phyloP scores from a whole-genome alignment of 1,140 invertebrate genomes.

The Aradophagus sp. region DNA sequence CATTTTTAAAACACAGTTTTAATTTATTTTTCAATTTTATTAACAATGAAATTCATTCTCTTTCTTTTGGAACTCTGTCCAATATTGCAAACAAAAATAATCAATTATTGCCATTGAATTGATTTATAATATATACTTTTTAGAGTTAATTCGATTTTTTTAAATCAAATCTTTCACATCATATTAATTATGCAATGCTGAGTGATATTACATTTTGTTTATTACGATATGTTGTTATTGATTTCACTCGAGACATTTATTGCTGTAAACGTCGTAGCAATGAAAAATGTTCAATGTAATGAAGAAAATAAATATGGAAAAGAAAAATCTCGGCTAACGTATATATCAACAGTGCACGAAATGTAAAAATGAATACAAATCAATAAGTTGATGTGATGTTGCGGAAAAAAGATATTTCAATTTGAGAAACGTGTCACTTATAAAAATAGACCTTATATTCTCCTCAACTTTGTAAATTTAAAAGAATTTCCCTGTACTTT shows the following conservation, averaged over 20 bases:
- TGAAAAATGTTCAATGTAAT: slow-evolving; percentile 52
- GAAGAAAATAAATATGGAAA: slow-evolving; percentile 44
- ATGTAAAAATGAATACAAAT: slow-evolving; percentile 56
- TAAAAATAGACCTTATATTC: slow-evolving; percentile 24
- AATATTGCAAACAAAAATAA: too few relatives aligned
- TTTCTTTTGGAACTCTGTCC: too few relatives aligned
- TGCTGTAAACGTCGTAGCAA: slow-evolving; percentile 36
- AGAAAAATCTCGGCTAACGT: slow-evolving; percentile 44
- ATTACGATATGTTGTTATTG: slow-evolving; percentile 19
- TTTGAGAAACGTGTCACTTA: background rate
- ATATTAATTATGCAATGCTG: slow-evolving; percentile 1
- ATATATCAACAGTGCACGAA: slow-evolving; percentile 41
- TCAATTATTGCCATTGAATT: too few relatives aligned
- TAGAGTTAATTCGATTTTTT: too few relatives aligned
- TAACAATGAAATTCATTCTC: too few relatives aligned
- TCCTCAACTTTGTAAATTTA: too few relatives aligned
- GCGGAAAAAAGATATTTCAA: slow-evolving; percentile 7
- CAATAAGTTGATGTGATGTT: slow-evolving; percentile 48
- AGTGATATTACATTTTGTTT: slow-evolving; percentile 4
- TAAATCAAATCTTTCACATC: too few relatives aligned
- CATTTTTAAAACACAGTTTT: too few relatives aligned
- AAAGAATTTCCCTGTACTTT: slow-evolving; percentile 24
- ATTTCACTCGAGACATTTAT: slow-evolving; percentile 25
- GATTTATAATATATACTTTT: too few relatives aligned
- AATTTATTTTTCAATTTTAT: too few relatives aligned